Evolutionary conservation across 2,888 invertebrate species (phyloP), one percentile per base, ranked within the genome.

Genomic region (Alentia gelatinosa): DNA sequence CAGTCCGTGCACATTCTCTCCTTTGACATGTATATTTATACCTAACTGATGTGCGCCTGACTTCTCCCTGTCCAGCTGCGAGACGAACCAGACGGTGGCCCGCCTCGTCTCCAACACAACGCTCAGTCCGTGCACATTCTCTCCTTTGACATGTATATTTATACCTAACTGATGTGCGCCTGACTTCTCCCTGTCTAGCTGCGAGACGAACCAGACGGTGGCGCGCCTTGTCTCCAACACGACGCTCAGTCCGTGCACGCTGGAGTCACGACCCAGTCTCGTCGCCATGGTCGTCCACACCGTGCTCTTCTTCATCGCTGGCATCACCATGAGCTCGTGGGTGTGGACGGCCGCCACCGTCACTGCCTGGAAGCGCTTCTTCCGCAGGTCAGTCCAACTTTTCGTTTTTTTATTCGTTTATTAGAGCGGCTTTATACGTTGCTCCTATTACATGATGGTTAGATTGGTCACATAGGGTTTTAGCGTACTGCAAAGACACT

Each of bases 241-340:
- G 19, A 91, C 91, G 0, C 26, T 50, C 12, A 30, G 63, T 7
- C 26, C 3, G 12, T 98, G 98, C 94, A 97, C 97, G 92, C 96
- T 97, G 93, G 97, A 97, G 93, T 96, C 97, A 84, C 97, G 98
- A 1, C 98, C 98, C 0, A 98, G 98, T 94, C 97, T 98, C 91
- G 97, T 98, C 0, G 97, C 98, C 96, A 96, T 98, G 86, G 98
- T 98, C 95, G 95, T 98, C 92, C 98, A 98, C 94, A 96, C 98
- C 94, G 96, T 98, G 92, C 97, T 98, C 90, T 97, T 98, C 92
- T 98, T 98, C 96, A 97, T 98, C 93, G 97, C 98, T 63, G 98
- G 98, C 74, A 97, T 98, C 92, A 97, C 98, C 40, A 98, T 98
- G 98, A 98, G 98, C 3, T 98, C 98, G 0, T 99, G 98, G 98